Evolutionary conservation across 1,140 invertebrate genomes (phyloP), one percentile per base, ranked within the genome.

Genomic region (Drosophila rufa): DNA sequence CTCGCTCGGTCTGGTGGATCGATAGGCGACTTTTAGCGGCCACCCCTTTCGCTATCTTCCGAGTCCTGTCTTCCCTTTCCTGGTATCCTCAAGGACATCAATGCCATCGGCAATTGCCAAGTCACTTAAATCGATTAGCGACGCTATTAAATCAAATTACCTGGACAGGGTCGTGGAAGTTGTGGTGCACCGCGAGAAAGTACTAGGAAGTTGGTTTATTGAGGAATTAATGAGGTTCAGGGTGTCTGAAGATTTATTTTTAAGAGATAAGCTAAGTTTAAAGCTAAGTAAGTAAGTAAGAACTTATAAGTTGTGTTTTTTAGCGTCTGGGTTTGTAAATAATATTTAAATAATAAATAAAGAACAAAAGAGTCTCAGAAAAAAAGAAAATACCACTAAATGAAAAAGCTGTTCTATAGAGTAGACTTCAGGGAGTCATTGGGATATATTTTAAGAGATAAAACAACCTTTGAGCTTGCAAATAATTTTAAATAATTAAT

Each of bases 61-160:
- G 5, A 22, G 51, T 55, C 33, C 51, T 55, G 51, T 22, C 33
- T 55, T 42, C 53, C 36, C 2, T 19, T 42, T 4, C 36, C 25
- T 2, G 0, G 36, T 33, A 27, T 46, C 48, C 45, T 42, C 64
- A 69, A 78, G 74, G 74, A 61, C 75, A 69, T 43, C 9, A n/a
- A 17, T 17, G 11, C 36, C 53, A 56, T 6, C 36, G 45, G 47
- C 53, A 79, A 65, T 46, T 79, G 75, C 30, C 45, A 42, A 64
- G 58, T 79, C 66, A 79, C 67, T 79, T 79, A 57, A 79, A 79
- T 79, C 76, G 76, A 79, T 79, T 79, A 79, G 48, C 67, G 19
- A 22, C 27, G 58, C 47, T 47, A 65, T 79, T 79, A 79, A 79
- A 79, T 64, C 58, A 61, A 48, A 65, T 71, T 53, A 64, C 33